Conservation (phyloP, 2,797 vertebrate species). For the Phalloptychus januarius region DNA sequence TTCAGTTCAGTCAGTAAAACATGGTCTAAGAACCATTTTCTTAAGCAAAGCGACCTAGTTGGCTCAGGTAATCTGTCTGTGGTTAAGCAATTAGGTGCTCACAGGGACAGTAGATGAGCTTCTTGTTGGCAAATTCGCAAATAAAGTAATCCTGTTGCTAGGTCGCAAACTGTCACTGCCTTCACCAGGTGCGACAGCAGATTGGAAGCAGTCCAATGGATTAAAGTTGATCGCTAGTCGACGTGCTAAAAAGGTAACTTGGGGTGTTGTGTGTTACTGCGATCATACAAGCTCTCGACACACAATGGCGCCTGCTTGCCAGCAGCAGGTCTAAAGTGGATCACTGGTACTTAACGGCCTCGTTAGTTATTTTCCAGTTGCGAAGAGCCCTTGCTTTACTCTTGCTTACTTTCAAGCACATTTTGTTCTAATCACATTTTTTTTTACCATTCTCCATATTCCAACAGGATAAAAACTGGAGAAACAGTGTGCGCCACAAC, state of each 20-base stretch:
- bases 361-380: conserved; percentile 31
- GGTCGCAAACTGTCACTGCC: conserved; percentile 65
- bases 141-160: conserved; percentile 78
- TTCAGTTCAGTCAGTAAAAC: conserved; percentile 7
- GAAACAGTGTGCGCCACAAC: conserved; percentile 88
- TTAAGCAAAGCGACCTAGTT: conserved; percentile 53
- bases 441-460: conserved; percentile 17
- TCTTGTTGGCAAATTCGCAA: conserved; percentile 74
- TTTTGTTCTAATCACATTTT: conserved; percentile 26
- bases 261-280: conserved; percentile 54
- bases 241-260: conserved; percentile 66
- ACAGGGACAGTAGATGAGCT: conserved; percentile 66
- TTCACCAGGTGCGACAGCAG: conserved; percentile 72
- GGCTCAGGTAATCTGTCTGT: conserved; percentile 64
- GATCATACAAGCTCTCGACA: conserved; percentile 63
- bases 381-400: conserved; percentile 22
- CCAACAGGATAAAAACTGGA: conserved; percentile 88
- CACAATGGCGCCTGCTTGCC: conserved; percentile 41
- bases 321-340: conserved; percentile 50
- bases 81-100: conserved; percentile 64
- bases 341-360: conserved; percentile 53
- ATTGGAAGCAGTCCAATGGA: conserved; percentile 60
- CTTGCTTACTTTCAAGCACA: conserved; percentile 2
- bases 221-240: conserved; percentile 66
- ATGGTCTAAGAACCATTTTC: conserved; percentile 46